Evolutionary conservation across 2,888 invertebrate genomes (phyloP), one percentile per base, ranked within the genome.

Genomic region (Odontomyia ornata): DNA sequence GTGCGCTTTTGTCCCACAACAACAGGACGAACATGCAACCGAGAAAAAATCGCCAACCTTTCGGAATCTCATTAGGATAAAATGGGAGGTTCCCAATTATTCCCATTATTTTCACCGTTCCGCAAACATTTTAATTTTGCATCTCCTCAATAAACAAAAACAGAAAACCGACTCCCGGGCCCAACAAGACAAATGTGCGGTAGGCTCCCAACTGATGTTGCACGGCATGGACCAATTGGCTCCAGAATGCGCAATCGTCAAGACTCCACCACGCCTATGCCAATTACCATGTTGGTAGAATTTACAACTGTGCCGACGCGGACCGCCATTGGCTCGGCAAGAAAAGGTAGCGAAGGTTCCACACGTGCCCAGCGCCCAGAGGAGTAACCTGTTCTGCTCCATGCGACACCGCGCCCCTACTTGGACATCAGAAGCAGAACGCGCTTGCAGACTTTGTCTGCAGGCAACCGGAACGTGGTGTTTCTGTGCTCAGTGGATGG

Each of bases 211-310:
- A 47, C 46, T 47, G 69, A 18, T n/a, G 36, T 30, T 65, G 21
- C 15, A n/a, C 47, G 57, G 28, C 36, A 64, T 75, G 64, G 75
- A 46, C 56, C 76, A 76, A 76, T 76, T 76, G 76, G 76, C 67
- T 52, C 67, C 67, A 30, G 56, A 76, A 27, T 56, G 76, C 76
- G 76, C 76, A 76, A 76, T 23, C 56, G 76, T 60, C 43, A 5
- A 2, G 65, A 43, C 56, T 76, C 76, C 67, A 67, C 67, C 76
- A 64, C 76, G 76, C 76, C 76, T 65, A 36, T 76, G 21, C 65
- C 67, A 76, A 76, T 76, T 76, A 76, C 23, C 76, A 52, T 36
- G 30, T 67, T 30, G 9, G 56, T 13, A 52, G 65, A 75, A 28
- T 56, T 18, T 28, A 72, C 56, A 56, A 52, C 71, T 11, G 23